Conservation (phyloP, 2,797 vertebrate genomes). For the Anomalospiza imberbis region DNA sequence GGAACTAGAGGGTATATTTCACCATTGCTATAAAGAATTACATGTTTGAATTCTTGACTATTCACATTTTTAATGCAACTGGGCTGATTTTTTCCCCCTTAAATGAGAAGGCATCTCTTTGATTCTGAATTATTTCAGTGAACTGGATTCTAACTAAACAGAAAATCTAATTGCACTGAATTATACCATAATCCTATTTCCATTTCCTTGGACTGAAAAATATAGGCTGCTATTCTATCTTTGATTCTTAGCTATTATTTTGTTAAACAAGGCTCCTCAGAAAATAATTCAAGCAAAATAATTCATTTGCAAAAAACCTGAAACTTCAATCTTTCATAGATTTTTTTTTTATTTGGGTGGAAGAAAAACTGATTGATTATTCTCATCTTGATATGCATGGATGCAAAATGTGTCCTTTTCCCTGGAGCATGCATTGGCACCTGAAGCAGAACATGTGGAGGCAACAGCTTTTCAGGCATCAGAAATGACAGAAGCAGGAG, state of each 20-base stretch:
- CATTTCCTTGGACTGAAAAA: background rate
- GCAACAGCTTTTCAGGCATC: constrained; percentile 50
- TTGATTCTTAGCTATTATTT: background rate
- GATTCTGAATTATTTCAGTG: background rate
- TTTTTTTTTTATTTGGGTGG: background rate
- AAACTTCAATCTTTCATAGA: background rate
- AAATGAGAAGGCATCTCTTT: background rate
- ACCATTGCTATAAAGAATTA: background rate
- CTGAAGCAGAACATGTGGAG: constrained; percentile 45
- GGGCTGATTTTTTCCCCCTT: background rate
- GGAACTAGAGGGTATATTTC: background rate
- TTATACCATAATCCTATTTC: background rate
- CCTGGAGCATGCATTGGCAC: constrained; percentile 25
- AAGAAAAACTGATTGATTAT: constrained; percentile 19
- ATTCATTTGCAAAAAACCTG: background rate
- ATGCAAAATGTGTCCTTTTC: constrained; percentile 18
- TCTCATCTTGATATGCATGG: constrained; percentile 15
- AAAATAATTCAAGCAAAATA: background rate
- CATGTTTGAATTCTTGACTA: background rate
- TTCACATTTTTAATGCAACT: background rate
- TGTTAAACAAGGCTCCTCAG: background rate
- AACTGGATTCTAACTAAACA: background rate
- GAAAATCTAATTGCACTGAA: constrained; percentile 12
- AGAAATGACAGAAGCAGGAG: constrained; percentile 45
- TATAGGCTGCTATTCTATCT: background rate